Conservation (phyloP, 2,113 vertebrate species). For the Etheostoma spectabile region DNA sequence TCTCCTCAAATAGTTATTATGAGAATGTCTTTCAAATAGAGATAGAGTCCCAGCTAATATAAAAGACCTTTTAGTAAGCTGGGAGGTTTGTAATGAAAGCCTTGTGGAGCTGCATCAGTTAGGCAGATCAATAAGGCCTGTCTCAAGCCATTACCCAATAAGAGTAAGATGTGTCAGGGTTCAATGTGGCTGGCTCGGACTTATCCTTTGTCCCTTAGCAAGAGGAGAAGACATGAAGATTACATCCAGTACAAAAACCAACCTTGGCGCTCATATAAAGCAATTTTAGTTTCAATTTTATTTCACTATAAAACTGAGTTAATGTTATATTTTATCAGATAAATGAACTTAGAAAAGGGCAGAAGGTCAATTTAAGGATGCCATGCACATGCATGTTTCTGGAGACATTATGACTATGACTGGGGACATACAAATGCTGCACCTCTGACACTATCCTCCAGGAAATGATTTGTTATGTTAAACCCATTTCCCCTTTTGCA, state of each 20-base stretch:
- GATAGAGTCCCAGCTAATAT: constrained; percentile 60
- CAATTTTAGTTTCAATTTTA: constrained; percentile 39
- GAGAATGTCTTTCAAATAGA: constrained; percentile 63
- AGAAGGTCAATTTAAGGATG: constrained; percentile 15
- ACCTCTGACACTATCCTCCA: not conserved
- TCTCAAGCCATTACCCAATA: constrained; percentile 79
- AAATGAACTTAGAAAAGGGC: constrained; percentile 31
- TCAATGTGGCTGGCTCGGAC: constrained; percentile 61
- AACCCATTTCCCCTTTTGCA: not conserved
- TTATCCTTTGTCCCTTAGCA: constrained; percentile 53
- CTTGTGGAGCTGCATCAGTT: constrained; percentile 68
- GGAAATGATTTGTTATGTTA: not conserved
- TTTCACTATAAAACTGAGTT: constrained; percentile 14
- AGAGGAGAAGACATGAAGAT: constrained; percentile 53
- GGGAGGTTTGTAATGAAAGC: constrained; percentile 76
- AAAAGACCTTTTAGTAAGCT: constrained; percentile 74
- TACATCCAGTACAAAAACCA: constrained; percentile 41
- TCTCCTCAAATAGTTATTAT: constrained; percentile 69
- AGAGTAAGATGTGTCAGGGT: constrained; percentile 74
- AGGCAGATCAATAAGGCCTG: constrained; percentile 75
- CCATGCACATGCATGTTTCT: constrained; percentile 18
- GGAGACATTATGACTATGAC: not conserved
- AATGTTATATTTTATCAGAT: constrained; percentile 14
- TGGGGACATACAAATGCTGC: constrained; percentile 6
- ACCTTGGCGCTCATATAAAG: constrained; percentile 34